Percentiles rank a stretch among this genome's conserved stretches.
Evolutionary conservation across 2,797 vertebrate genomes (phyloP).

Genomic region (Sebastes minor): DNA sequence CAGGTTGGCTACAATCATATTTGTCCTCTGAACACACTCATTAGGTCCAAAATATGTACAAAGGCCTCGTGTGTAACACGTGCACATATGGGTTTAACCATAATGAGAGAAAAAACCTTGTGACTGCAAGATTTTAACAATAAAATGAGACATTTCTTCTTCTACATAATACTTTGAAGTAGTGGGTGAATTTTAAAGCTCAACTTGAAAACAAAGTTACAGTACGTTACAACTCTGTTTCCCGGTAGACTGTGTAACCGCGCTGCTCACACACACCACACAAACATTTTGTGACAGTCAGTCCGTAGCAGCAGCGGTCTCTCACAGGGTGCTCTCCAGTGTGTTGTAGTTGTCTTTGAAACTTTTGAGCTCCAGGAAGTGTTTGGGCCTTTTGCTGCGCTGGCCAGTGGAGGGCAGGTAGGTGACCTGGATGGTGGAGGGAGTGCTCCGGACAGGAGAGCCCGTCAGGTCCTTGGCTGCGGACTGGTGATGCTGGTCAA

Average conservation of each 20-base stretch:
- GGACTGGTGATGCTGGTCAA: constrained; percentile 92
- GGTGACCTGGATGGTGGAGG: constrained; percentile 97
- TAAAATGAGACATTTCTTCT: not conserved
- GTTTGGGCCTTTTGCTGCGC: constrained; percentile 97
- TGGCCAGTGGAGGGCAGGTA: constrained; percentile 95
- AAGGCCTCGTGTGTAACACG: not conserved
- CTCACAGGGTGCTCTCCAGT: constrained; percentile 93
- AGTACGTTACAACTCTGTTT: not conserved
- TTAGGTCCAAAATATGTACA: constrained; percentile 36
- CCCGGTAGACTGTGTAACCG: not conserved
- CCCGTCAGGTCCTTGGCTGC: constrained; percentile 94
- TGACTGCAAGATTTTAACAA: not conserved
- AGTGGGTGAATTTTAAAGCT: constrained; percentile 1
- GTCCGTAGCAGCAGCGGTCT: not conserved
- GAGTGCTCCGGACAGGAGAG: constrained; percentile 81
- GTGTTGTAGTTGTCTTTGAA: constrained; percentile 99
- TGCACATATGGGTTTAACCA: not conserved
- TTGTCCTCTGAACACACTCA: constrained; percentile 22
- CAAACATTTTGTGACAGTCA: not conserved
- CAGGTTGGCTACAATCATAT: constrained; percentile 40
- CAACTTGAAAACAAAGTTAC: not conserved
- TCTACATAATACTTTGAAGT: not conserved
- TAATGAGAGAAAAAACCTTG: not conserved
- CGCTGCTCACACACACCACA: not conserved
- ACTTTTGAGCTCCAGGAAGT: constrained; percentile 97